Evolutionary conservation across 2,113 vertebrate genomes (phyloP).

Genomic region (Podarcis raffonei): DNA sequence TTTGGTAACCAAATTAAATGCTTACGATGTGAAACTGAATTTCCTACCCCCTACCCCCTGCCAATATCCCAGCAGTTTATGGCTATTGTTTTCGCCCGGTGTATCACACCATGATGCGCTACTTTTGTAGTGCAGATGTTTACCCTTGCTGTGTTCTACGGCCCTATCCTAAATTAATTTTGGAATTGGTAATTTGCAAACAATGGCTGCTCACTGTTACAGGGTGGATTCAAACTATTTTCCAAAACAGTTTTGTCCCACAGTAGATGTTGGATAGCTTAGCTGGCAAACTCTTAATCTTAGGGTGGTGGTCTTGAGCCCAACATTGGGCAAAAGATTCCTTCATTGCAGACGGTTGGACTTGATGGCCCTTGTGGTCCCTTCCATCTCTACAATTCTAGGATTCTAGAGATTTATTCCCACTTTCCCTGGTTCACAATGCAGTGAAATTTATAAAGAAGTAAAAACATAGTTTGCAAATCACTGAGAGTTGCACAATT

Average conservation of each 20-base stretch:
- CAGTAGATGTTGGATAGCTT: too few relatives aligned
- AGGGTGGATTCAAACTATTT: background rate
- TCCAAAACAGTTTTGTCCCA: background rate
- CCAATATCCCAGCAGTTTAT: background rate
- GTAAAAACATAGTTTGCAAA: background rate
- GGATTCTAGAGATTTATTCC: too few relatives aligned
- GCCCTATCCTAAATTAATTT: too few relatives aligned
- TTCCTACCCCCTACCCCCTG: background rate
- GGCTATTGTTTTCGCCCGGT: background rate
- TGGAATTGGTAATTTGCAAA: background rate
- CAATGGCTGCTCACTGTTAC: too few relatives aligned
- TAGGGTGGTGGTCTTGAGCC: too few relatives aligned
- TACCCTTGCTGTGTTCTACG: too few relatives aligned
- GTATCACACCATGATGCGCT: background rate
- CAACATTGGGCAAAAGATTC: too few relatives aligned
- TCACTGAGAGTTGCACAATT: background rate
- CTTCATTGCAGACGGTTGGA: too few relatives aligned
- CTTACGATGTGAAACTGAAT: background rate
- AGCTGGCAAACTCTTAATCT: too few relatives aligned
- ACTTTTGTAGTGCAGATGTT: background rate
- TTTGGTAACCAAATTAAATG: constrained; percentile 31
- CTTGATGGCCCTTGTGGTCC: too few relatives aligned
- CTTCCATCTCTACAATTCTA: too few relatives aligned
- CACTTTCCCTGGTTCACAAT: background rate
- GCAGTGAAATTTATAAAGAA: background rate